Evolutionary conservation across 2,797 vertebrate species (phyloP).

Genomic region (Lepus oiostolus): DNA sequence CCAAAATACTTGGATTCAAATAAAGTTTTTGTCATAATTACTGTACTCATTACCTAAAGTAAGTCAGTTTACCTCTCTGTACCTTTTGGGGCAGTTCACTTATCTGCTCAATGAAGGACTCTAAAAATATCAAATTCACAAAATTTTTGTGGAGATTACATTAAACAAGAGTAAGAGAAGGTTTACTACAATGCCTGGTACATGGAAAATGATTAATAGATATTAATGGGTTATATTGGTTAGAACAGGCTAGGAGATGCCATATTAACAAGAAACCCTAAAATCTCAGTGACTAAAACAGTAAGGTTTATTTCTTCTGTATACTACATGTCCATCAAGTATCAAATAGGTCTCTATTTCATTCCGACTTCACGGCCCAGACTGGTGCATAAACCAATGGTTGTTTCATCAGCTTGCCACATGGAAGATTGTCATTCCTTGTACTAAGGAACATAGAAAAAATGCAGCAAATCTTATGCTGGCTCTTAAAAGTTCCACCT

Average conservation of each 20-base stretch:
- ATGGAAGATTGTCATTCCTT: too few species aligned
- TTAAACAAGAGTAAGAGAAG: not conserved
- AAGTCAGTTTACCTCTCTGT: not conserved
- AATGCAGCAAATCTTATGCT: not conserved
- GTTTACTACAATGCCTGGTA: not conserved
- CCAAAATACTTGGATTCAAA: slow-evolving; percentile 17
- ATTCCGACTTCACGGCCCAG: not conserved
- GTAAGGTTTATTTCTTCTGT: not conserved
- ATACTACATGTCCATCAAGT: not conserved
- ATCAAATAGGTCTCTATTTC: not conserved
- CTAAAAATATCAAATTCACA: not conserved
- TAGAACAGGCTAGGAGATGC: not conserved
- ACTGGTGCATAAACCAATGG: not conserved
- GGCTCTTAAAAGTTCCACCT: not conserved
- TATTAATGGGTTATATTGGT: not conserved
- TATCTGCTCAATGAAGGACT: slow-evolving; percentile 12
- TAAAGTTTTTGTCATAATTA: slow-evolving; percentile 1
- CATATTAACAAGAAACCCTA: not conserved
- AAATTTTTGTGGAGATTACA: not conserved
- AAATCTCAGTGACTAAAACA: slow-evolving; percentile 20
- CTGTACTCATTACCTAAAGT: not conserved
- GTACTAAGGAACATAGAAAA: not conserved
- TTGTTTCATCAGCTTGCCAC: too few species aligned
- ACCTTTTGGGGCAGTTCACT: not conserved
- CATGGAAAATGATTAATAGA: not conserved